These are phyloP conservation scores for Drosophila lacicola DNA, from an alignment of 2,888 invertebrate genomes.

Conservation along the genomic window DNA sequence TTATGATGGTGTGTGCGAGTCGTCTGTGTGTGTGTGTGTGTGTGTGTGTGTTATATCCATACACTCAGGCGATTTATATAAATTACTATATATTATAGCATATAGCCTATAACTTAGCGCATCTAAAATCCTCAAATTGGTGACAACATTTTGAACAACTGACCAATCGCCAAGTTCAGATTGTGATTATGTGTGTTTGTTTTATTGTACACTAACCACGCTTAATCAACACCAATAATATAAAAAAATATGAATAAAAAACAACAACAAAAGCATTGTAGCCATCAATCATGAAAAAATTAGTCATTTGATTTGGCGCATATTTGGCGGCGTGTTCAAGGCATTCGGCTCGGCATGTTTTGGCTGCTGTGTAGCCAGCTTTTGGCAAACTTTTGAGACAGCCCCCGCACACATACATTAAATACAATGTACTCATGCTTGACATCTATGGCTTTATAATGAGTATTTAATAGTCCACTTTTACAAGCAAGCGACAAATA, in stretches of 20 bases:
- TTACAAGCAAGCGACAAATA: slow-evolving; percentile 79
- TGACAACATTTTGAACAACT: slow-evolving; percentile 24
- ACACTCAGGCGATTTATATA: slow-evolving; percentile 17
- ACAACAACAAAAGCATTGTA: slow-evolving; percentile 24
- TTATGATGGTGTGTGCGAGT: slow-evolving; percentile 47
- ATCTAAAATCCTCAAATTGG: slow-evolving; percentile 31
- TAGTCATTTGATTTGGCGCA: slow-evolving; percentile 57
- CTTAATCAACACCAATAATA: slow-evolving; percentile 57
- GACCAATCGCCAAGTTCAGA: slow-evolving; percentile 31
- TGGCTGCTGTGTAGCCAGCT: slow-evolving; percentile 20
- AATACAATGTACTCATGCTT: slow-evolving; percentile 12
- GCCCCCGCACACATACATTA: slow-evolving; percentile 54
- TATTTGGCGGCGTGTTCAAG: slow-evolving; percentile 58
- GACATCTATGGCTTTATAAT: slow-evolving; percentile 61
- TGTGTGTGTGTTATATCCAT: slow-evolving; percentile 26
- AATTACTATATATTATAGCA: slow-evolving; percentile 22
- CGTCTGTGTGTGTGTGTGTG: slow-evolving; percentile 28
- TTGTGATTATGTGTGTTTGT: slow-evolving; percentile 8
- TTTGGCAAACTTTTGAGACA: slow-evolving; percentile 64
- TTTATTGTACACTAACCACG: slow-evolving; percentile 29
- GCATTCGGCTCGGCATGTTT: slow-evolving; percentile 62
- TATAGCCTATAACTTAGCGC: slow-evolving; percentile 41
- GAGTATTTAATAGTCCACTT: slow-evolving; percentile 75
- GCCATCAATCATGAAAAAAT: slow-evolving; percentile 69
- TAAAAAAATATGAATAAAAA: slow-evolving; percentile 2